Base-by-base conservation (phyloP, 2,113 vertebrate species). In the Coturnix japonica region DNA sequence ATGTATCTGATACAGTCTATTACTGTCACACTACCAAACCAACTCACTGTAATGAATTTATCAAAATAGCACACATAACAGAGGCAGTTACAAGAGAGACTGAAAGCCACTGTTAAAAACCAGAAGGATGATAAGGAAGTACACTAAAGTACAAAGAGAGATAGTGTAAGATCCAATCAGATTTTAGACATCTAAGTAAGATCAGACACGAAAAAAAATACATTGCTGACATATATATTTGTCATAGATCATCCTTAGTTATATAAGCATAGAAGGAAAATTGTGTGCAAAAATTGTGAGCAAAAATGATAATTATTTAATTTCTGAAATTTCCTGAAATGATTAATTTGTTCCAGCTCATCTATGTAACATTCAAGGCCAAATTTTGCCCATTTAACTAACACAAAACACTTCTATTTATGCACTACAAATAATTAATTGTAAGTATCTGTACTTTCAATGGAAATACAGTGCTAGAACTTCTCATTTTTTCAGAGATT, bases 261-360 rank as follows among this genome's bases (percentile, higher is more conserved):
- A 70, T 65, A 67, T 37, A 80, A 87, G 26, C 21, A 84, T 17
- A 64, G 66, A 85, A 74, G 22, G 60, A 90, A 84, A 59, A 53
- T 18, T 47, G 18, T 6, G 73, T 9, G 26, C 14, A 67, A 79
- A 77, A 81, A n/a, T n/a, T n/a, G n/a, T n/a, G n/a, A n/a, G n/a
- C n/a, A n/a, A n/a, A n/a, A n/a, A n/a, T n/a, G n/a, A n/a, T n/a
- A n/a, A 39, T 72, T 63, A 59, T 54, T 65, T 74, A 14, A 82
- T 76, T 90, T 83, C 46, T 61, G 16, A 22, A 61, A 56, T 82
- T 82, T 85, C 3, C n/a, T 51, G 18, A 35, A 85, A 31, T 72
- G 20, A 87, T 61, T 89, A 46, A 79, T 85, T 76, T 93, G 8
- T 83, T 51, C 30, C 9, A 49, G 35, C 64, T 22, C 41, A 80